A percentile compares a stretch with the other conserved stretches of the same genome.
These are phyloP conservation scores for Syrphus vitripennis DNA, from an alignment of 2,888 invertebrate species.

Conservation along the genomic window DNA sequence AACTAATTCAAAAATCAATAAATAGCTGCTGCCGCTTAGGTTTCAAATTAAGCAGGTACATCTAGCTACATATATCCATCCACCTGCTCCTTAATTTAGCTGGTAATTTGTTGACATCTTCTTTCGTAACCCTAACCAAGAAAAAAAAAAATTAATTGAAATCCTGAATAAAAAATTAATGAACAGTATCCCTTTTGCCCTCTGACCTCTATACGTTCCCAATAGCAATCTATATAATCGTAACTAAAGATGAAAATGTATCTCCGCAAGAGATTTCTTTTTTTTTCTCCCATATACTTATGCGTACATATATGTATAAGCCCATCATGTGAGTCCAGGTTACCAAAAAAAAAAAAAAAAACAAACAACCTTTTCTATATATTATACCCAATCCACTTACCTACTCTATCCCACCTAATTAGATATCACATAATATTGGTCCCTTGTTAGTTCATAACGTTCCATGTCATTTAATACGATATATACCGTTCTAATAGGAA, in stretches of 20 bases:
- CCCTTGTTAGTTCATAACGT: constrained; percentile 71
- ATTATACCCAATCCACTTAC: constrained; percentile 24
- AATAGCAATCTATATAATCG: constrained; percentile 1
- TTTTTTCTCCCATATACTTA: background rate
- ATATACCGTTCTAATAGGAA: constrained; percentile 50
- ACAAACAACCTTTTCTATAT: constrained; percentile 6
- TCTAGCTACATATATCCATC: background rate
- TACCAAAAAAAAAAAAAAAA: constrained; percentile 13
- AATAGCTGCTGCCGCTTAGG: background rate
- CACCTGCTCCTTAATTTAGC: background rate
- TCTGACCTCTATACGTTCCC: background rate
- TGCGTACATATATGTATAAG: background rate
- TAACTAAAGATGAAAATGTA: constrained; percentile 28
- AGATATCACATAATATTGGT: constrained; percentile 65
- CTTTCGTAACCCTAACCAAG: background rate
- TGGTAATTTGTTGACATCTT: constrained; percentile 3
- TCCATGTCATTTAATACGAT: constrained; percentile 70
- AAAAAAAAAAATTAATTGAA: constrained; percentile 46
- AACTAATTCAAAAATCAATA: too few species aligned
- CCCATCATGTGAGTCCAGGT: background rate
- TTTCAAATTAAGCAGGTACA: background rate
- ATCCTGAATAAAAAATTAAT: constrained; percentile 48
- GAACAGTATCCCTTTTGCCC: constrained; percentile 2
- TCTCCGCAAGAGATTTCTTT: background rate
- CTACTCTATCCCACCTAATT: constrained; percentile 62